Conservation (phyloP, 1,140 invertebrate genomes). For the Heliconius eleuchia region DNA sequence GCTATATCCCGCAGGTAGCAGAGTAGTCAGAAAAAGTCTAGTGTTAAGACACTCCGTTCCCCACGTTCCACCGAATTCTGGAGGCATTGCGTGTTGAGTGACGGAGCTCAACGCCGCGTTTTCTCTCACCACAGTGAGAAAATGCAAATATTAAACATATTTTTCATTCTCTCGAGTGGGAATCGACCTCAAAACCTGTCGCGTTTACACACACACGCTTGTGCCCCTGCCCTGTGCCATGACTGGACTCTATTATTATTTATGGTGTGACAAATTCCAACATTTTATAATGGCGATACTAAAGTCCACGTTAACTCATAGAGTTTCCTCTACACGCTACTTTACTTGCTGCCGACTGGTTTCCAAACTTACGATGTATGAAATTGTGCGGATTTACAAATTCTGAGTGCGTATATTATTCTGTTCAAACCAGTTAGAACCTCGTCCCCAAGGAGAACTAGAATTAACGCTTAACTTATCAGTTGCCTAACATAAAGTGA, state of each 20-base stretch:
- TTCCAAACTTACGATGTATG: slow-evolving; percentile 28
- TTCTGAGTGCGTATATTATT: slow-evolving; percentile 28
- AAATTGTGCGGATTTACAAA: slow-evolving; percentile 30
- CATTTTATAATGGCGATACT: background rate
- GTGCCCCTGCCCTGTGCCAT: too few species aligned
- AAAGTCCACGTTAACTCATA: background rate
- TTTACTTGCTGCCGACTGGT: slow-evolving; percentile 23
- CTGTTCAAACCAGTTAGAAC: slow-evolving; percentile 29
- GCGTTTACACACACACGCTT: too few species aligned
- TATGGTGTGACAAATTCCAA: background rate
- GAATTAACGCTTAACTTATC: slow-evolving; percentile 25
- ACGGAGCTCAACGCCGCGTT: too few species aligned
- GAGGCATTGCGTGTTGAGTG: too few species aligned
- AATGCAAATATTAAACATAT: too few species aligned
- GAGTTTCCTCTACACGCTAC: background rate
- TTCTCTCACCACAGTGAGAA: too few species aligned
- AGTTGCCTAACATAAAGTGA: slow-evolving; percentile 2
- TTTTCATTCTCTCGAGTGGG: too few species aligned
- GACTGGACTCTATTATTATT: background rate
- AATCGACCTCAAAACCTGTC: too few species aligned
- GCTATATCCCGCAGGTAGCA: too few species aligned
- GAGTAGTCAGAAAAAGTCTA: too few species aligned
- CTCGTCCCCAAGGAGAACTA: slow-evolving; percentile 27
- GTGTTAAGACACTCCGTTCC: too few species aligned
- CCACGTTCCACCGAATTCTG: too few species aligned